Evolutionary conservation across 2,797 vertebrate species (phyloP), one percentile per base, ranked within the genome.

Genomic region (Cyprinodon diabolis): DNA sequence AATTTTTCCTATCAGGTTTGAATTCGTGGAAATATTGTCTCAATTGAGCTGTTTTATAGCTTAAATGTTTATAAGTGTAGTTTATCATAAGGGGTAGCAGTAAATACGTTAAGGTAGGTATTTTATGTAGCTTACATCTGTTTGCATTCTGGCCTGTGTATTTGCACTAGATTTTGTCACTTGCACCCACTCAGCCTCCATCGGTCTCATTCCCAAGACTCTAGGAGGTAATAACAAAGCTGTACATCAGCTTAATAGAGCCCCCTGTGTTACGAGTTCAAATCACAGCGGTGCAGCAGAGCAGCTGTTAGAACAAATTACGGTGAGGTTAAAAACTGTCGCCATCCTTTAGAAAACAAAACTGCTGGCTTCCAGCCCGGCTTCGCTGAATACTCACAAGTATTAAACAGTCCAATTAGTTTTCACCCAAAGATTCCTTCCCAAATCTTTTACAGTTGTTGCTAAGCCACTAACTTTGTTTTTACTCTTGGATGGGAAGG

Each of bases 401-500:
- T 72, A 67, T 80, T 75, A 83, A 81, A 86, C 82, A 85, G 55
- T 68, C 82, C 69, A 76, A 79, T 87, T 78, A 85, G 68, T 88
- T 86, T 84, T 86, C 72, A 75, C 74, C 66, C 69, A 56, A 43
- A 79, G 72, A 75, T 78, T 76, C 72, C 58, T 84, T 82, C 75
- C 51, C 62, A 80, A 78, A 85, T 70, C 72, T 78, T 86, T 87
- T 65, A 76, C 54, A 62, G 66, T 73, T 79, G 85, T 85, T 89
- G 75, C 83, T 68, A 72, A 71, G 86, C 74, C 80, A 82, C 84
- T 57, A 12, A 0, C 4, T 23, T 14, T 69, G 48, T 51, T 69
- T 78, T 75, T 49, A 55, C 25, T 76, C 54, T 67, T 66, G 63
- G 76, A 71, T 87, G 79, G 82, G 82, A 89, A 88, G 82, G 71